Base-by-base conservation (phyloP, 2,113 vertebrate species). In the Antigone vipio region DNA sequence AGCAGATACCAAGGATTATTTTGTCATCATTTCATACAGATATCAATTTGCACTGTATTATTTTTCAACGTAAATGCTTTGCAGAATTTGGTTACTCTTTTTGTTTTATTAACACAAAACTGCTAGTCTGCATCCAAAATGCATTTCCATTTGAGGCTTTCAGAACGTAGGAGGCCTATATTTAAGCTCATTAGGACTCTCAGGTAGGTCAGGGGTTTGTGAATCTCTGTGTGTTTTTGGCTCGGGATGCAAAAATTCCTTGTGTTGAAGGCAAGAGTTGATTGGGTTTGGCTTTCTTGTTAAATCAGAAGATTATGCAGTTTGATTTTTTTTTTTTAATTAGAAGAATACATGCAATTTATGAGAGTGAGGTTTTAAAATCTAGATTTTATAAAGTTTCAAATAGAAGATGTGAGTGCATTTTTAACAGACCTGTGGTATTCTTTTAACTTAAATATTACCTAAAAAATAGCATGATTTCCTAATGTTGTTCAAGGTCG, bases 131-230 rank as follows among this genome's bases (percentile, higher is more conserved):
- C 50, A 58, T 21, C 47, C 66, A 24, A 86, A 49, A 35, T n/a
- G 49, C 73, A 50, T 78, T 87, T 82, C 42, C 47, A 26, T 30
- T 23, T 62, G 50, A 88, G 56, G 32, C 16, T 60, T 56, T 56
- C 27, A 9, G 7, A 76, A 18, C 30, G 40, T 16, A 56, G 7
- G 47, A 73, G 22, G 29, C 20, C 32, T n/a, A 4, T 60, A 9
- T 68, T 85, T 42, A 12, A 56, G 35, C 84, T 68, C 44, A 7
- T 78, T 64, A 91, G 66, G 53, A 64, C 89, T 91, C 63, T 66
- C 95, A 87, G 96, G 91, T 94, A 69, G 84, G 76, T 66, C 86
- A 92, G 73, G 49, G 62, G 76, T 93, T 95, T 87, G 83, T 89
- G 88, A 44, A 74, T 88, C 85, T 45, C 78, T 69, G 26, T 32